Conservation (phyloP, 2,888 invertebrate genomes). For the Eudasyphora cyanicolor region DNA sequence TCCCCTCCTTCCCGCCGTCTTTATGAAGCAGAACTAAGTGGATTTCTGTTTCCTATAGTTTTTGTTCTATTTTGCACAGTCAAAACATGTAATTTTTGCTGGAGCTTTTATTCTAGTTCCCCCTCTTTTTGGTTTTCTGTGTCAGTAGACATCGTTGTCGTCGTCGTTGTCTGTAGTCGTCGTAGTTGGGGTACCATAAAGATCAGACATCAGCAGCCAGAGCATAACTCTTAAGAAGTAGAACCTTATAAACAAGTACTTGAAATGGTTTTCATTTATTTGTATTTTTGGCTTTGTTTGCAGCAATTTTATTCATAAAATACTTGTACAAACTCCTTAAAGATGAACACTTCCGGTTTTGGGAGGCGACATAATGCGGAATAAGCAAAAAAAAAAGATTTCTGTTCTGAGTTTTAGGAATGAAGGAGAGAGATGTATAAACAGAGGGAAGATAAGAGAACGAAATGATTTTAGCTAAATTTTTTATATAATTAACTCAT, state of each 20-base stretch:
- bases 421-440: no score
- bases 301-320: neutral
- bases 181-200: conserved; percentile 39
- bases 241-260: conserved; percentile 20
- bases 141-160: conserved; percentile 10
- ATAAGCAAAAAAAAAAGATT: neutral
- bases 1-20: conserved; percentile 20
- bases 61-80: neutral
- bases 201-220: conserved; percentile 52
- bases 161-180: conserved; percentile 25
- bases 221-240: conserved; percentile 50
- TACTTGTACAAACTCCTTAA: neutral
- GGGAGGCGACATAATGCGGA: neutral
- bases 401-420: no score
- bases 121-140: neutral
- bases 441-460: no score
- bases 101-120: neutral
- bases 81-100: conserved; percentile 50
- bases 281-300: neutral
- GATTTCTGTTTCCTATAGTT: conserved; percentile 22
- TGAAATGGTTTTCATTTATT: neutral
- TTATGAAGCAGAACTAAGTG: conserved; percentile 49
- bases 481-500: no score
- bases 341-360: neutral
- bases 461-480: no score